Evolutionary conservation across 1,140 invertebrate genomes (phyloP).

Genomic region (Papilio aristodemus): DNA sequence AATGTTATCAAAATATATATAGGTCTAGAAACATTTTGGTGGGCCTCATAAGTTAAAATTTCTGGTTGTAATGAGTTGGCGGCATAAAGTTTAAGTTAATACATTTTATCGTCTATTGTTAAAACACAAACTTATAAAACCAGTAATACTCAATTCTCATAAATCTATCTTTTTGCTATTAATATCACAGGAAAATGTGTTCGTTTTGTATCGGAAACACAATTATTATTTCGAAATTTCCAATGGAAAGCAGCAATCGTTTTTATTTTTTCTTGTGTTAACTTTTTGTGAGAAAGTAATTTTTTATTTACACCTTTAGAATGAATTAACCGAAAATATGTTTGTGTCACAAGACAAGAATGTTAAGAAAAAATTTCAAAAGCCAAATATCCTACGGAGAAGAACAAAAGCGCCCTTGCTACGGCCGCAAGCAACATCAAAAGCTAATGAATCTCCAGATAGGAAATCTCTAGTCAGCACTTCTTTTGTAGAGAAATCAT

Average conservation of each 20-base stretch:
- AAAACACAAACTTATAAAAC: slow-evolving; percentile 1
- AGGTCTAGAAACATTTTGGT: not conserved
- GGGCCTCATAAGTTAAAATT: not conserved
- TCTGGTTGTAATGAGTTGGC: slow-evolving; percentile 7
- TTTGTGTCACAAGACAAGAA: slow-evolving; percentile 65
- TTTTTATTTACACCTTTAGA: slow-evolving; percentile 32
- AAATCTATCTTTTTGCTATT: not conserved
- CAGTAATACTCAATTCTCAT: not conserved
- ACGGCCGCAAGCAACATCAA: slow-evolving; percentile 36
- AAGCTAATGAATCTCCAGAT: slow-evolving; percentile 44
- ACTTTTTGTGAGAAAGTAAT: slow-evolving; percentile 3
- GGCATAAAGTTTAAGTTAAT: not conserved
- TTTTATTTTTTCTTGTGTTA: not conserved
- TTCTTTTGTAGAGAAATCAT: slow-evolving; percentile 36
- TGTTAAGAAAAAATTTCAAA: slow-evolving; percentile 61
- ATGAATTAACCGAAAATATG: slow-evolving; percentile 48
- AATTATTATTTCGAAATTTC: not conserved
- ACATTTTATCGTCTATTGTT: slow-evolving; percentile 8
- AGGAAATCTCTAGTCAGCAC: slow-evolving; percentile 42
- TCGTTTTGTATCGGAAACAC: not conserved
- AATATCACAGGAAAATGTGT: not conserved
- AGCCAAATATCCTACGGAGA: slow-evolving; percentile 69
- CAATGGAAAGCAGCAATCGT: not conserved
- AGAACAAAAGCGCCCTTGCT: slow-evolving; percentile 46
- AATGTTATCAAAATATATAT: slow-evolving; percentile 12